Evolutionary conservation across 2,113 vertebrate genomes (phyloP).

Genomic region (Uropsilus gracilis): DNA sequence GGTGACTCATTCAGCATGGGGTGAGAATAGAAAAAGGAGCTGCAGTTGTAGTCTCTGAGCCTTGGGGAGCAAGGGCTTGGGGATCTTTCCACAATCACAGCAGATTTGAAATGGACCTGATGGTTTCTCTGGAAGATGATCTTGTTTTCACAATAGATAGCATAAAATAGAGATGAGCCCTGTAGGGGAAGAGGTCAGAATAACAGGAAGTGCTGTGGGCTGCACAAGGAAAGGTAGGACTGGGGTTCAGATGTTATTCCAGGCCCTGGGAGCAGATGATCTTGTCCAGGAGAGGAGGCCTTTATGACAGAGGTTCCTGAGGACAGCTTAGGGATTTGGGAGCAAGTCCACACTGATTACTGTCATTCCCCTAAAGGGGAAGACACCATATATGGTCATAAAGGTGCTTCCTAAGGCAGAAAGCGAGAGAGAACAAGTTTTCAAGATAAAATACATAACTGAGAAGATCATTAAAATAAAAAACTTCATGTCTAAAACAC

Average conservation of each 20-base stretch:
- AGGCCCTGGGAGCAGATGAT: conserved; percentile 39
- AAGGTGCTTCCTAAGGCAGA: neutral
- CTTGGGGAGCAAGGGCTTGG: neutral
- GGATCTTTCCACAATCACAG: conserved; percentile 53
- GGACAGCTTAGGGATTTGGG: neutral
- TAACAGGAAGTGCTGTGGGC: conserved; percentile 69
- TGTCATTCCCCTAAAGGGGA: neutral
- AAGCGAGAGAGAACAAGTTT: neutral
- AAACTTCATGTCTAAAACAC: neutral
- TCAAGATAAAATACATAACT: neutral
- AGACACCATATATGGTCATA: neutral
- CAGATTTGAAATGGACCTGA: neutral
- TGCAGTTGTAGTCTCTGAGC: conserved; percentile 9
- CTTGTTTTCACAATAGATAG: conserved; percentile 73
- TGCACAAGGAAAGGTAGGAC: conserved; percentile 43
- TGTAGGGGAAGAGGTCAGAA: conserved; percentile 61
- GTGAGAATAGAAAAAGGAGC: neutral
- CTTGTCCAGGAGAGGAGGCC: neutral
- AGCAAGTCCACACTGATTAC: neutral
- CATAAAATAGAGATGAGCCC: conserved; percentile 61
- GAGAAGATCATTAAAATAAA: neutral
- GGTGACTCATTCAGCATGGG: conserved; percentile 62
- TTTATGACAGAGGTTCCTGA: neutral
- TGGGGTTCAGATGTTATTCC: conserved; percentile 61
- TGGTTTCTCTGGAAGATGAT: conserved; percentile 59